These are phyloP conservation scores for Eurosta solidaginis DNA, from an alignment of 1,140 invertebrate genomes.

Conservation along the genomic window DNA sequence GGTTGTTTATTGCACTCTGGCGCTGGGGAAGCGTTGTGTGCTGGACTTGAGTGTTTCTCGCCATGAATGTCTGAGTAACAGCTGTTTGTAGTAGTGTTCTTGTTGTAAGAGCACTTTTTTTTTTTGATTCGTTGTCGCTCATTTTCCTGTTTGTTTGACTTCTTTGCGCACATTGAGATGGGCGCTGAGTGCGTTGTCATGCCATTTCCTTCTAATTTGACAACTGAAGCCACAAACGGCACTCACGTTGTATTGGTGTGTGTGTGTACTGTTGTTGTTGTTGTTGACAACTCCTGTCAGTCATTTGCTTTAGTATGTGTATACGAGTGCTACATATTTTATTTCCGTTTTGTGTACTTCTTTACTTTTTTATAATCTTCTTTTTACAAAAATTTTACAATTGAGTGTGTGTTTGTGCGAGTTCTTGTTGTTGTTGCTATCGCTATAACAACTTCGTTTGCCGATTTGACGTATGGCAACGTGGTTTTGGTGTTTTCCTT, in stretches of 20 bases:
- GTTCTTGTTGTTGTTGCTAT: neutral
- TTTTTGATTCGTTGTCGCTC: neutral
- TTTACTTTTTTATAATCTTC: neutral
- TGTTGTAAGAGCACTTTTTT: neutral
- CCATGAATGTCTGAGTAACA: constrained; percentile 30
- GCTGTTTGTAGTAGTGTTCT: neutral
- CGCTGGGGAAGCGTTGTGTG: neutral
- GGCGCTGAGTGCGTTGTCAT: neutral
- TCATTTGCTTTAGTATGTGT: neutral
- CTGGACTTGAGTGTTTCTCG: neutral
- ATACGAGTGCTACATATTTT: neutral
- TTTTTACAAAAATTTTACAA: neutral
- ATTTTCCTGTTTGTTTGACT: neutral
- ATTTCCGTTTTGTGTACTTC: constrained; percentile 10
- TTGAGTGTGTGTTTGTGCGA: neutral
- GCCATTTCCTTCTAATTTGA: neutral
- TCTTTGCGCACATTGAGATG: neutral
- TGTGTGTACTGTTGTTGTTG: neutral
- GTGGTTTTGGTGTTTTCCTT: constrained; percentile 28
- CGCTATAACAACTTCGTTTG: constrained; percentile 12
- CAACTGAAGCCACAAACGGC: neutral
- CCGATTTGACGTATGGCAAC: constrained; percentile 18
- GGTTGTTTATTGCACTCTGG: neutral
- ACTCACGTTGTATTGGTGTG: neutral
- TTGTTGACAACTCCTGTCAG: neutral